These are phyloP conservation scores for Hippoglossus hippoglossus DNA, from an alignment of 2,797 vertebrate genomes.

Conservation along the genomic window DNA sequence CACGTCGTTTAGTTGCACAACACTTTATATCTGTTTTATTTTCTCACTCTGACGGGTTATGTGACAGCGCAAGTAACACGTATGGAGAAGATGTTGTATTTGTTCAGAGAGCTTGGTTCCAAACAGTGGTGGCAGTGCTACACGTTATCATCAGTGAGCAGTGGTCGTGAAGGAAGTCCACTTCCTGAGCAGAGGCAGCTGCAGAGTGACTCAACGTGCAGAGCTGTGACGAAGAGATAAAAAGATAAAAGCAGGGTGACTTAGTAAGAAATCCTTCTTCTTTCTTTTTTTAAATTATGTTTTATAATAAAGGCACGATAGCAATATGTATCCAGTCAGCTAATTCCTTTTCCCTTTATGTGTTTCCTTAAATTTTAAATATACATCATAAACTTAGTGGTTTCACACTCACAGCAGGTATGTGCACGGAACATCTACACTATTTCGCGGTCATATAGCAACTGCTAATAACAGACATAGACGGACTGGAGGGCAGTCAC, in stretches of 20 bases:
- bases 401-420: too few relatives aligned
- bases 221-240: not conserved
- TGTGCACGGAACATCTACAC: too few relatives aligned
- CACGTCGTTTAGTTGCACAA: not conserved
- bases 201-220: not conserved
- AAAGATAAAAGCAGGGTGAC: not conserved
- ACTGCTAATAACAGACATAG: too few relatives aligned
- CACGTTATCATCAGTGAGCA: not conserved
- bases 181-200: constrained; percentile 33
- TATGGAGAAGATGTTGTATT: rapidly evolving
- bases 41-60: not conserved
- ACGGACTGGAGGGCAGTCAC: too few relatives aligned
- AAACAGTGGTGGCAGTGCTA: not conserved
- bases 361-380: too few relatives aligned
- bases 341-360: too few relatives aligned
- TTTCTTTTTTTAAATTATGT: too few relatives aligned
- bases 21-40: not conserved
- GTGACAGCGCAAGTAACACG: not conserved
- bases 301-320: too few relatives aligned
- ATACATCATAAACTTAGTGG: too few relatives aligned
- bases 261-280: not conserved
- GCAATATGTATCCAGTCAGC: too few relatives aligned
- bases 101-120: not conserved
- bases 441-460: too few relatives aligned
- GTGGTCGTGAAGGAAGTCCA: not conserved